A percentile compares a stretch with the other conserved stretches of the same genome.
Conservation (phyloP, 2,113 vertebrate genomes). For the Ptilorrhoa leucosticta region DNA sequence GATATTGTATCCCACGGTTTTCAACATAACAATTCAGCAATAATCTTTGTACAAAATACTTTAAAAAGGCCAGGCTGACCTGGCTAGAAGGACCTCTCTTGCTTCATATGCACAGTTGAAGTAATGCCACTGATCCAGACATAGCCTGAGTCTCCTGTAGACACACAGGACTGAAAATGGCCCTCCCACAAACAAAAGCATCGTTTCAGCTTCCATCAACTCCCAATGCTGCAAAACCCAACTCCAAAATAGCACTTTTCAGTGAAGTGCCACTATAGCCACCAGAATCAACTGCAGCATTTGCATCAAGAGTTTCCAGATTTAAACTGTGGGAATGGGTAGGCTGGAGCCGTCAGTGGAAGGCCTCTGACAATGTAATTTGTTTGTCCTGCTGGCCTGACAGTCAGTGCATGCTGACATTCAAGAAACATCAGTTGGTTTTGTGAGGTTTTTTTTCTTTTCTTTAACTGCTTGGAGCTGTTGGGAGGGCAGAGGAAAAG, state of each 20-base stretch:
- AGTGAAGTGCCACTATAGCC: not conserved
- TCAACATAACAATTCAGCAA: not conserved
- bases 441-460: not conserved
- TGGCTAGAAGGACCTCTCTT: not conserved
- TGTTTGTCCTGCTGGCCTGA: constrained; percentile 17
- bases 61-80: not conserved
- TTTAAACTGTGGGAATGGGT: not conserved
- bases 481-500: not conserved
- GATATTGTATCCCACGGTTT: not conserved
- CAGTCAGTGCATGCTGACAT: not conserved
- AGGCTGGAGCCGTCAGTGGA: not conserved
- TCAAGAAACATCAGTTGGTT: not conserved
- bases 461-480: not conserved
- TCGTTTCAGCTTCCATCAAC: accelerated
- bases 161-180: not conserved
- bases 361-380: not conserved
- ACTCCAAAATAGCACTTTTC: not conserved
- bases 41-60: not conserved
- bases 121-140: not conserved
- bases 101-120: not conserved
- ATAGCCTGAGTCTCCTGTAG: accelerated
- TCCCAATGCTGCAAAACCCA: not conserved
- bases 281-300: not conserved
- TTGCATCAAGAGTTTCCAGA: constrained; percentile 11
- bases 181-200: not conserved